Percentiles rank a stretch among this genome's conserved stretches.
Conservation (phyloP, 2,797 vertebrate species). For the Apogon hyalosoma region DNA sequence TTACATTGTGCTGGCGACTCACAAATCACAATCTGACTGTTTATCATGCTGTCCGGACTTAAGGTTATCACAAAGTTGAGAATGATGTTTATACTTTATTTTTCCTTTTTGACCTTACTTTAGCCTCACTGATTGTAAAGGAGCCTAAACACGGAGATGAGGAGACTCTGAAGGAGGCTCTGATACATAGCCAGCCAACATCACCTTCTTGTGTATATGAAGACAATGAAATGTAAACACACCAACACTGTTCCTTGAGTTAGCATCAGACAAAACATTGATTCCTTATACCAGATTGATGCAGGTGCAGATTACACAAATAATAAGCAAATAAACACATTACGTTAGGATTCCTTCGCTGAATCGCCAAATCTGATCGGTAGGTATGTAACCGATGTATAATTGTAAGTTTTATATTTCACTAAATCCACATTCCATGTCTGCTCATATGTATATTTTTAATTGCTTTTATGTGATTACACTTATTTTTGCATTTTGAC, state of each 20-base stretch:
- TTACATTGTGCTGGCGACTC: too few species aligned
- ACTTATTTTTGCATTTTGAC: too few species aligned
- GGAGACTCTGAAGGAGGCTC: conserved; percentile 15
- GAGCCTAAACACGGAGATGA: conserved; percentile 33
- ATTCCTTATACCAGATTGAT: conserved; percentile 16
- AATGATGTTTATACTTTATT: conserved; percentile 28
- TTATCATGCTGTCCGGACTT: conserved; percentile 15
- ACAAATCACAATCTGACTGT: too few species aligned
- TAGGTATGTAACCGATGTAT: too few species aligned
- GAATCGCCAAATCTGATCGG: too few species aligned
- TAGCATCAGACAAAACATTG: conserved; percentile 16
- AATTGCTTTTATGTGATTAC: too few species aligned
- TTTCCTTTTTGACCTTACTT: conserved; percentile 31
- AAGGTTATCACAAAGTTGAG: conserved; percentile 19
- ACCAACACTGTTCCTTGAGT: neutral
- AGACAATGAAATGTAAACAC: conserved; percentile 35
- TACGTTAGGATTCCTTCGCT: neutral
- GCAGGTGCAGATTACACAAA: conserved; percentile 3
- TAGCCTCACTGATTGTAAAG: conserved; percentile 34
- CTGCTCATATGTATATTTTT: too few species aligned
- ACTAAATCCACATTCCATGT: too few species aligned
- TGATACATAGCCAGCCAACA: conserved; percentile 19
- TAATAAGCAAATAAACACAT: neutral
- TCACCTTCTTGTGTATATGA: conserved; percentile 21
- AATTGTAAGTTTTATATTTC: too few species aligned